Base-by-base conservation (phyloP, 1,140 invertebrate genomes). In the Saxidomus purpurata region DNA sequence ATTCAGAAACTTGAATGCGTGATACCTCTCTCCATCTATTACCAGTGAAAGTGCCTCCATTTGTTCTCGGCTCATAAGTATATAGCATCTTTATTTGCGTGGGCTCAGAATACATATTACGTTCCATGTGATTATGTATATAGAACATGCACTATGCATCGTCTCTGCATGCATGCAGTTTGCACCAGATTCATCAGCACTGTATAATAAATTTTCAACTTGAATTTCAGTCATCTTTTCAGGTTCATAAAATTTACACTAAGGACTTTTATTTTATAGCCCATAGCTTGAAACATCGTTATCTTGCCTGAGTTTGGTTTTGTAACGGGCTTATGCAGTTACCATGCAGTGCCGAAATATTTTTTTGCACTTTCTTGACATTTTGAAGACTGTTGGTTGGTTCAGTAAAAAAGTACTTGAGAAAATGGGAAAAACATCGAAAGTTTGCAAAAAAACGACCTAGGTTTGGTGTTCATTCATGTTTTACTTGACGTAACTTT, bases 381-480 rank as follows among this genome's bases (percentile, higher is more conserved):
- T 71, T 71, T 71, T n/a, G 22, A 38, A 38, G 67, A 40, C 67
- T 38, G 34, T 71, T 71, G 67, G 11, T 71, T 4, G 1, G 67
- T 9, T 71, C 43, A 43, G 19, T 13, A 13, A 4, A 9, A 38
- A 71, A 15, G 11, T 71, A 38, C 28, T 71, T 71, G 22, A 71
- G 67, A 38, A 40, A 38, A 71, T 71, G 67, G 22, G 34, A 71
- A 36, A 71, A 71, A 36, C 34, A 71, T 28, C 17, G 34, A 71
- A 43, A 43, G 17, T 63, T 63, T 28, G 67, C 34, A 71, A 71
- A 71, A 71, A 71, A 67, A 19, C 34, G 34, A 34, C 61, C 28
- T 28, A 34, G 34, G 36, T 40, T 71, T 36, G 34, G 34, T 71
- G 67, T 71, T 71, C 67, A 71, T 71, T 71, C 67, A 71, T 71